Evolutionary conservation across 2,888 invertebrate species (phyloP).

Genomic region (Zhuqinia jingwanae): DNA sequence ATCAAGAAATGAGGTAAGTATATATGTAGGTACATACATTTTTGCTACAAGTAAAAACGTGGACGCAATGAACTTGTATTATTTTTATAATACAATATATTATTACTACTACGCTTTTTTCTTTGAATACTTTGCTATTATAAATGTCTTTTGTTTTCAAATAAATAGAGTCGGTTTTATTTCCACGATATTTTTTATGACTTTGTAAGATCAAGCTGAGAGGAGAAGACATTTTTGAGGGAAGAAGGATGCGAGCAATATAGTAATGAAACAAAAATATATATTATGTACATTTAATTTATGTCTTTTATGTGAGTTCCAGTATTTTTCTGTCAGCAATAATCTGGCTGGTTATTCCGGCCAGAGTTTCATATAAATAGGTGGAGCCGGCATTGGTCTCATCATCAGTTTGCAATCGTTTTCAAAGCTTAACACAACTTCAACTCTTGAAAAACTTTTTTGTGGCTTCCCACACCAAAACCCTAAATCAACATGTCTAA

Average conservation of each 20-base stretch:
- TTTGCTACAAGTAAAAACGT: neutral
- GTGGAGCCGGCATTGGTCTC: neutral
- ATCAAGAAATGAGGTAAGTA: neutral
- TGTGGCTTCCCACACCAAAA: slow-evolving; percentile 44
- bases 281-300: too few species aligned
- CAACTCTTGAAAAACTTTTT: neutral
- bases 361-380: slow-evolving; percentile 47
- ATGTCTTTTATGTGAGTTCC: too few species aligned
- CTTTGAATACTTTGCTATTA: slow-evolving; percentile 16
- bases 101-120: too few species aligned
- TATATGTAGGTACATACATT: neutral
- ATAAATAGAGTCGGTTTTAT: neutral
- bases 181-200: neutral
- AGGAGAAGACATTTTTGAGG: neutral
- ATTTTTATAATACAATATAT: too few species aligned
- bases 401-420: slow-evolving; percentile 57
- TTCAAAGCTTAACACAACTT: slow-evolving; percentile 49
- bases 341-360: slow-evolving; percentile 20
- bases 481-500: slow-evolving; percentile 48
- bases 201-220: neutral
- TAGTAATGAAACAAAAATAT: neutral
- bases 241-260: slow-evolving; percentile 3
- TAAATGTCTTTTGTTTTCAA: neutral
- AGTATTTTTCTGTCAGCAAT: neutral
- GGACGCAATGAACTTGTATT: slow-evolving; percentile 22